A percentile compares a stretch with the other conserved stretches of the same genome.
Evolutionary conservation across 2,113 vertebrate species (phyloP).

Genomic region (Myodes glareolus): DNA sequence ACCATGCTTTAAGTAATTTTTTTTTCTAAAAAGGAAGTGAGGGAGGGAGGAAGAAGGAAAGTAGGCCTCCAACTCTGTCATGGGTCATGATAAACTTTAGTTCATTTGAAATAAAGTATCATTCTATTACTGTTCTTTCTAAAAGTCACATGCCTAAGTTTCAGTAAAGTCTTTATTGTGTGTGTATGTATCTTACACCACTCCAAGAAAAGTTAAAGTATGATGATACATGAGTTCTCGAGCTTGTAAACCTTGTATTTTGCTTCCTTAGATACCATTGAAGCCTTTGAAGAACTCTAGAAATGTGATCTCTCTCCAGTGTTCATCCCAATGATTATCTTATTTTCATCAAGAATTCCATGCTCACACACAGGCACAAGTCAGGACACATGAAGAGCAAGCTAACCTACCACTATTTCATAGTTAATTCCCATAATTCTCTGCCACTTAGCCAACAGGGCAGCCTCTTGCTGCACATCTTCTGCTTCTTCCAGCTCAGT

Average conservation of each 20-base stretch:
- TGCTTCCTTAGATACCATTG: background rate
- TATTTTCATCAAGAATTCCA: background rate
- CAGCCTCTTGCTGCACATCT: slow-evolving; percentile 71
- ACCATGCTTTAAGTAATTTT: background rate
- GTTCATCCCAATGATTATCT: background rate
- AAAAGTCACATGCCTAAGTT: background rate
- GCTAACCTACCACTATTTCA: slow-evolving; percentile 93
- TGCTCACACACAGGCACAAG: background rate
- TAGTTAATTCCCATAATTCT: slow-evolving; percentile 91
- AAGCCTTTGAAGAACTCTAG: background rate
- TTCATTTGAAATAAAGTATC: slow-evolving; percentile 34
- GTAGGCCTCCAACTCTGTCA: background rate
- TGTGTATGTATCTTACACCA: background rate
- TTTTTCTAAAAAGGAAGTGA: background rate
- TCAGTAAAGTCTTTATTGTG: background rate
- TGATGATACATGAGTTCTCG: background rate
- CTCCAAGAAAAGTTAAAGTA: slow-evolving; percentile 20
- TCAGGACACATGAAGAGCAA: background rate
- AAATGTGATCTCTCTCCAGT: background rate
- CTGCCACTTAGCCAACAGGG: slow-evolving; percentile 91
- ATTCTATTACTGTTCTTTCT: slow-evolving; percentile 35
- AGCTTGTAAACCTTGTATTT: slow-evolving; percentile 3
- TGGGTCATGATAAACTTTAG: background rate
- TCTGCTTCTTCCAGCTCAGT: slow-evolving; percentile 81
- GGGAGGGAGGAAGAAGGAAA: background rate